Evolutionary conservation across 2,797 vertebrate species (phyloP).

Genomic region (Somateria mollissima): DNA sequence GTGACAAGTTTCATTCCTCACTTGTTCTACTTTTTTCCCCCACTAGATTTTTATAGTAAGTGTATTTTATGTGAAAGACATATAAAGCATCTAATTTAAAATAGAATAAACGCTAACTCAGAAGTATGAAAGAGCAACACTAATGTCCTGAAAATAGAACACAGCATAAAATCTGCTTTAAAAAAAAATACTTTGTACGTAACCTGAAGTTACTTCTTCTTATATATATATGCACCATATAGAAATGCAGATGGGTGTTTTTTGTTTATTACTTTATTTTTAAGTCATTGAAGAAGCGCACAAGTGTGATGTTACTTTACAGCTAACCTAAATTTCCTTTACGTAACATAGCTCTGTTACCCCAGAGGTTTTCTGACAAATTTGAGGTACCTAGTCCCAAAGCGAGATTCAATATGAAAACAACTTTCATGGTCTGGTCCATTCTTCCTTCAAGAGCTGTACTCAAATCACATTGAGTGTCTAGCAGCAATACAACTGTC

Average conservation of each 20-base stretch:
- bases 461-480: background rate
- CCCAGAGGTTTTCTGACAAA: background rate
- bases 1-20: background rate
- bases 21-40: background rate
- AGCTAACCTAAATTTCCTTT: background rate
- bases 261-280: background rate
- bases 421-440: background rate
- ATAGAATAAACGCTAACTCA: background rate
- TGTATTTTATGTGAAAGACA: background rate
- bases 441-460: background rate
- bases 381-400: rapidly evolving
- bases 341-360: background rate
- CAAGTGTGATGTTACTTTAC: background rate
- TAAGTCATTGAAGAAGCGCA: background rate
- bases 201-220: background rate
- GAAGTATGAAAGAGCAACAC: background rate
- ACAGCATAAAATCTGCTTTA: background rate
- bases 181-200: background rate
- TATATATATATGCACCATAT: background rate
- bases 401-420: background rate
- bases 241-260: background rate
- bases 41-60: background rate
- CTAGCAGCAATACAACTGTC: background rate
- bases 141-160: background rate
- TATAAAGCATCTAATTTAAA: background rate